Conservation (phyloP, 2,888 invertebrate species). For the Aleiodes testaceus region DNA sequence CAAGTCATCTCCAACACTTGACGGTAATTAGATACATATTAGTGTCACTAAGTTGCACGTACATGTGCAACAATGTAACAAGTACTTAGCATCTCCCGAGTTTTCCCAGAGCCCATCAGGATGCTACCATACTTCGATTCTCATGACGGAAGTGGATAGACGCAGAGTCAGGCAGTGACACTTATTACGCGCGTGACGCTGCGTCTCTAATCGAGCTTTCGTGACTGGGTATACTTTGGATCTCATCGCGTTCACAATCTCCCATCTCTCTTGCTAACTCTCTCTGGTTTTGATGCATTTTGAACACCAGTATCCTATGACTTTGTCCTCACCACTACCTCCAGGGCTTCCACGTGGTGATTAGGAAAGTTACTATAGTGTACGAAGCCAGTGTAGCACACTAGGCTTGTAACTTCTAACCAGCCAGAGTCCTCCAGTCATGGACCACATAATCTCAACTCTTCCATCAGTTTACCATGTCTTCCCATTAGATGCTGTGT, state of each 20-base stretch:
- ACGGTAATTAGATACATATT: conserved; percentile 5
- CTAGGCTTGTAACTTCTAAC: conserved; percentile 10
- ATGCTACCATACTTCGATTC: conserved; percentile 34
- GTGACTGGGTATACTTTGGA: conserved; percentile 58
- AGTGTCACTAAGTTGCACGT: too few relatives aligned
- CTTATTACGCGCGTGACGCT: conserved; percentile 62
- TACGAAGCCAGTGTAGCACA: conserved; percentile 19
- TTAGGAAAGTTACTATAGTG: conserved; percentile 36
- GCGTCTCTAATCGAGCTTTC: conserved; percentile 65
- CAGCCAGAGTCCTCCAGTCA: conserved; percentile 10
- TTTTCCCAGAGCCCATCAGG: conserved; percentile 10
- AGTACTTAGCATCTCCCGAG: too few relatives aligned
- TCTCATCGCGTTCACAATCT: conserved; percentile 15
- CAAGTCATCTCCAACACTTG: not conserved
- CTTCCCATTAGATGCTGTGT: conserved; percentile 4
- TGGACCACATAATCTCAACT: conserved; percentile 25
- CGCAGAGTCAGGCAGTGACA: conserved; percentile 51
- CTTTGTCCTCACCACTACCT: conserved; percentile 25
- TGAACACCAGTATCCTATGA: conserved; percentile 6
- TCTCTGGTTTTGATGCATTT: conserved; percentile 27
- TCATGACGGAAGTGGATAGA: conserved; percentile 48
- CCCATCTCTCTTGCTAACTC: not conserved
- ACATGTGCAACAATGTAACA: too few relatives aligned
- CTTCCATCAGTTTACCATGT: not conserved
- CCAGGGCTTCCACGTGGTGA: conserved; percentile 29